Conservation (phyloP, 1,140 invertebrate species). For the Epicauta chinensis region DNA sequence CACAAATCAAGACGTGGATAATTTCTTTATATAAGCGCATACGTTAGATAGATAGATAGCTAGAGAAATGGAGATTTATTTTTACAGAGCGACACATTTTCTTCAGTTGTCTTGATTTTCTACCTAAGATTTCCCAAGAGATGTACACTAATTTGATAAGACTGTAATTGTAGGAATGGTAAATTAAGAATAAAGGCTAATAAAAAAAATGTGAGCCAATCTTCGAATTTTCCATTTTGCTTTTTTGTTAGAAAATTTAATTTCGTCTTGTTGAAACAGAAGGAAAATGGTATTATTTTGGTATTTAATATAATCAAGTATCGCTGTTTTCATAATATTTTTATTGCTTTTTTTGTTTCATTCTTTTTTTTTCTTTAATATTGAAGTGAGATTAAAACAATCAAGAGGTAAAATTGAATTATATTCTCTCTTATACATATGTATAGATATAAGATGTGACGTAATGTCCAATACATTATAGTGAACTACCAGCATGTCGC, state of each 20-base stretch:
- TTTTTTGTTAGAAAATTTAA: conserved; percentile 6
- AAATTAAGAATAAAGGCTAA: conserved; percentile 17
- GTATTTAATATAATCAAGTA: too few species aligned
- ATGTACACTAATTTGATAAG: conserved; percentile 15
- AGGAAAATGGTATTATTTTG: too few species aligned
- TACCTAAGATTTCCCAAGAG: conserved; percentile 16
- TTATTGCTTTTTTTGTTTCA: too few species aligned
- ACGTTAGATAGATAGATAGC: too few species aligned
- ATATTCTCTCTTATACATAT: neutral
- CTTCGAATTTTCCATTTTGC: neutral
- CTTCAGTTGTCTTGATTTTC: conserved; percentile 5
- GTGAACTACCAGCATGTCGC: neutral
- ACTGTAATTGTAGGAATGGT: conserved; percentile 14
- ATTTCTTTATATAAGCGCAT: too few species aligned
- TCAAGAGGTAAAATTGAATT: neutral
- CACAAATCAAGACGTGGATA: too few species aligned
- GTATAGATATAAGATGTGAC: neutral
- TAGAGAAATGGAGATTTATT: conserved; percentile 12
- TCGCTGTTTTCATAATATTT: too few species aligned
- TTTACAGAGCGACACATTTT: conserved; percentile 11
- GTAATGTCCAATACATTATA: neutral
- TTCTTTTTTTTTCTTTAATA: neutral
- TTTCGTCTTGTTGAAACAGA: neutral
- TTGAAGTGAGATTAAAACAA: neutral
- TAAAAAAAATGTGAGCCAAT: conserved; percentile 2